phyloP scores from a whole-genome alignment of 2,888 invertebrate genomes.

The Ischnus inquisitorius region DNA sequence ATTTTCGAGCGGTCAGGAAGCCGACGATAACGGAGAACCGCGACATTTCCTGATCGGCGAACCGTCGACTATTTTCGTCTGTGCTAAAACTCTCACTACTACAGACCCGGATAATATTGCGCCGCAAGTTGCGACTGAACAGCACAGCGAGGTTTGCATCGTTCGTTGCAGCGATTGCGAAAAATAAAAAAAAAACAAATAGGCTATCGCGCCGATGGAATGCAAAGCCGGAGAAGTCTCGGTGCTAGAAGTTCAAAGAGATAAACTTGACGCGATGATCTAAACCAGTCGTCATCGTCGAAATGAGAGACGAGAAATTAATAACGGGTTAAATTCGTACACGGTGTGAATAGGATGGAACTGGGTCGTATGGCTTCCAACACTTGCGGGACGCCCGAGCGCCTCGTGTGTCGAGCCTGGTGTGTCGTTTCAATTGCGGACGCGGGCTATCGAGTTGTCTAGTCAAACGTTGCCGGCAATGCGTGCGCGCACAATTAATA shows the following conservation, averaged over 20 bases:
- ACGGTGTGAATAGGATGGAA: conserved; percentile 31
- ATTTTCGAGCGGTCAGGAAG: conserved; percentile 63
- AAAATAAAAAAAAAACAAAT: neutral
- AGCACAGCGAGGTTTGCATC: neutral
- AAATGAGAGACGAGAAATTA: conserved; percentile 50
- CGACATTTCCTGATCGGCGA: conserved; percentile 68
- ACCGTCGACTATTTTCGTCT: conserved; percentile 36
- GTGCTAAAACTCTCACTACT: conserved; percentile 37
- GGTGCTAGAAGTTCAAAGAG: neutral
- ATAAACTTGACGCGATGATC: neutral
- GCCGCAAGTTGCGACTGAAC: neutral
- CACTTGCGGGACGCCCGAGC: conserved; percentile 31
- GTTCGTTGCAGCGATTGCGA: neutral
- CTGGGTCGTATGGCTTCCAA: conserved; percentile 50
- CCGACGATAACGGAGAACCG: conserved; percentile 71
- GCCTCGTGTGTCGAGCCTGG: neutral
- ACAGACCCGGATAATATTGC: conserved; percentile 23
- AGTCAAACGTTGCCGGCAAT: conserved; percentile 30
- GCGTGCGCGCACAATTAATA: conserved; percentile 45
- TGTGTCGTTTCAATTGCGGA: conserved; percentile 36
- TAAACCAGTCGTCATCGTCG: conserved; percentile 20
- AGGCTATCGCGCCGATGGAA: neutral
- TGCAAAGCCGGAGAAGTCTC: neutral
- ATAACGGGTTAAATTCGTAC: conserved; percentile 48
- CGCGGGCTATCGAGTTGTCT: conserved; percentile 28